Conservation (phyloP, 2,888 invertebrate species). For the Phasia obesa region DNA sequence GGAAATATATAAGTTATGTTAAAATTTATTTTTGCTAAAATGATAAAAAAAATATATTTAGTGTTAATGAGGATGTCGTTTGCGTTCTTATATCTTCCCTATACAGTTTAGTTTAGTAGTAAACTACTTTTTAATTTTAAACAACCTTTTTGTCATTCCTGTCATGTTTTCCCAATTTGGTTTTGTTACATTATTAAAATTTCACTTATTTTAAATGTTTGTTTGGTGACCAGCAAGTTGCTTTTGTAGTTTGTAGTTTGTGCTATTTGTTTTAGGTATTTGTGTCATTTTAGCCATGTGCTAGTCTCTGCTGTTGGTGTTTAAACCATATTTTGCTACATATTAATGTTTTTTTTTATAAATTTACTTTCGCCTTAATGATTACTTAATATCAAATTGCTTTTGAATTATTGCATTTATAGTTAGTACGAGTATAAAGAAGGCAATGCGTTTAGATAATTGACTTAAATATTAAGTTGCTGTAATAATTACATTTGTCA, state of each 20-base stretch:
- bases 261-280: neutral
- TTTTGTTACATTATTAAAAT: slow-evolving; percentile 60
- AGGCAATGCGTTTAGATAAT: slow-evolving; percentile 48
- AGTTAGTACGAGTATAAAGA: neutral
- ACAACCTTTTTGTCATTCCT: slow-evolving; percentile 36
- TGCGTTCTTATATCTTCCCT: too few relatives aligned
- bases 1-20: too few relatives aligned
- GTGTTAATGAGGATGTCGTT: too few relatives aligned
- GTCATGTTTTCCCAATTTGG: slow-evolving; percentile 55
- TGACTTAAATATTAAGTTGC: slow-evolving; percentile 14
- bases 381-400: slow-evolving; percentile 49
- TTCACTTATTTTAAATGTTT: slow-evolving; percentile 53
- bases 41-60: too few relatives aligned
- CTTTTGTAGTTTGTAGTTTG: neutral
- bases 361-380: slow-evolving; percentile 57
- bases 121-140: neutral
- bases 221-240: slow-evolving; percentile 4
- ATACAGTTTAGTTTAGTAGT: too few relatives aligned
- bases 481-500: slow-evolving; percentile 18
- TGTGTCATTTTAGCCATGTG: slow-evolving; percentile 5
- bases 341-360: slow-evolving; percentile 9
- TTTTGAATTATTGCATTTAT: neutral
- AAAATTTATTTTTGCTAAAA: too few relatives aligned
- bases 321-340: slow-evolving; percentile 19
- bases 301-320: neutral